Conservation (phyloP, 2,888 invertebrate genomes). For the Cantharis rustica region DNA sequence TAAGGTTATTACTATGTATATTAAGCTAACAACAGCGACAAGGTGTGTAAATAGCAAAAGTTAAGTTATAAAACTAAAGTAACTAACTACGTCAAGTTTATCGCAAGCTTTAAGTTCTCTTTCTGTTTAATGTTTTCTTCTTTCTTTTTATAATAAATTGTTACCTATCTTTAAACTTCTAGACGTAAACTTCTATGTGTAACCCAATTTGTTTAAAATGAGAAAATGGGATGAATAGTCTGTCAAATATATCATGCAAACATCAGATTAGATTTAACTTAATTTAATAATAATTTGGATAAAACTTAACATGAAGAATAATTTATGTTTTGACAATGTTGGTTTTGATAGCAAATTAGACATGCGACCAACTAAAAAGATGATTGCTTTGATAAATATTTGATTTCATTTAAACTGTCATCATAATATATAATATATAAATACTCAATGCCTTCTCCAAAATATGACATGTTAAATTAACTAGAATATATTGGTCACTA, state of each 20-base stretch:
- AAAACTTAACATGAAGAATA: not conserved
- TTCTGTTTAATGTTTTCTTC: not conserved
- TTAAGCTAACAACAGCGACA: constrained; percentile 15
- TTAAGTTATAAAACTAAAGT: constrained; percentile 19
- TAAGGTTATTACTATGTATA: constrained; percentile 23
- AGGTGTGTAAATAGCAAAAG: constrained; percentile 23
- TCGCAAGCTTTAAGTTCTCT: constrained; percentile 13
- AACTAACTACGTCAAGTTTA: constrained; percentile 14
- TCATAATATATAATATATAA: not conserved
- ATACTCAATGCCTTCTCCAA: not conserved
- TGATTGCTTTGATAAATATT: not conserved
- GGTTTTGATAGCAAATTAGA: not conserved
- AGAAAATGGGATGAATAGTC: not conserved
- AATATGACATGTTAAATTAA: too few relatives aligned
- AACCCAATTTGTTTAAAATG: not conserved
- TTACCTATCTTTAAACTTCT: not conserved
- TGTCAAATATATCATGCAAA: not conserved
- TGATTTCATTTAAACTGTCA: not conserved
- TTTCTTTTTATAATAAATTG: not conserved
- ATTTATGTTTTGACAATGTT: not conserved
- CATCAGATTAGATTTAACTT: not conserved
- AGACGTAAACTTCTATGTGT: not conserved
- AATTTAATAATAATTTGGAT: not conserved
- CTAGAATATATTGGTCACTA: too few relatives aligned
- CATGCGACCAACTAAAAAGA: not conserved